Base-by-base conservation (phyloP, 2,888 invertebrate species). In the Sipha maydis region DNA sequence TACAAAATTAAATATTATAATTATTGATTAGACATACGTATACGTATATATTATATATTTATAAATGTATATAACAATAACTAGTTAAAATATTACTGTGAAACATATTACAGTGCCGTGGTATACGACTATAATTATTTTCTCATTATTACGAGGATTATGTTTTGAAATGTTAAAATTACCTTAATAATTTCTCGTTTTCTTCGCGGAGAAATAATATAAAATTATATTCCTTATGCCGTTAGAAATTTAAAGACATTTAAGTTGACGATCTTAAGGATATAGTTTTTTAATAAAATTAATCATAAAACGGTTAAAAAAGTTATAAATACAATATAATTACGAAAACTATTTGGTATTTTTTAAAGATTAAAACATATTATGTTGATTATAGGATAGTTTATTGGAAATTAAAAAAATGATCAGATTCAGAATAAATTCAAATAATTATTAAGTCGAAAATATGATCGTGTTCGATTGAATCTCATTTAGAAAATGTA, bases 91-190 rank as follows among this genome's bases (percentile, higher is more conserved):
- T 56, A 25, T 21, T 3, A 34, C 31, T 54, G 19, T 14, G 14
- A 48, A 71, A 54, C 25, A 54, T 34, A n/a, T 80, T 67, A 69
- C 11, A 7, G 69, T 69, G 28, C n/a, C n/a, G 69, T 11, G n/a
- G 69, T 21, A n/a, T n/a, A n/a, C n/a, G n/a, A n/a, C 69, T 69
- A 69, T 69, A 69, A 69, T 69, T 69, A 69, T 69, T 28, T 69
- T n/a, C 8, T 69, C 69, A 3, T 69, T 69, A 69, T n/a, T 28
- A 76, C 28, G 1, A 41, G 54, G 54, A 77, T 69, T 69, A 28
- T 69, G 8, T 69, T 28, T 28, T 69, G n/a, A 28, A 69, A 61
- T 61, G 61, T 25, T 25, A 5, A 61, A 61, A 61, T 61, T 61
- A 25, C 61, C 61, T 21, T 21, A 11, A 48, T 14, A 41, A 9